Evolutionary conservation across 1,140 invertebrate genomes (phyloP).

Genomic region (Solenopsis fugax): DNA sequence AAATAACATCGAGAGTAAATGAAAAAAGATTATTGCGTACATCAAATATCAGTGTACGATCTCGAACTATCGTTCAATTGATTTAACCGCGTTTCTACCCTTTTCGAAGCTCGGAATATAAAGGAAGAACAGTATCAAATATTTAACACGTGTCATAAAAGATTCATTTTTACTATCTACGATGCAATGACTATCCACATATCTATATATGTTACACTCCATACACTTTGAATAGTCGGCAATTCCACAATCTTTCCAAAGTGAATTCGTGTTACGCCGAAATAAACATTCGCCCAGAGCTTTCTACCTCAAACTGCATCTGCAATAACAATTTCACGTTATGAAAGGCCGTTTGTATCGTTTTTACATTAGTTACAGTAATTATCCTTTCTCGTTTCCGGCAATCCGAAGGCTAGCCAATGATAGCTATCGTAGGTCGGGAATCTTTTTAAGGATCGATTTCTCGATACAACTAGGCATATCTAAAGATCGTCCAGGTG

Average conservation of each 20-base stretch:
- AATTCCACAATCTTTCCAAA: background rate
- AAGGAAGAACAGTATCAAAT: background rate
- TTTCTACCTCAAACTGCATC: background rate
- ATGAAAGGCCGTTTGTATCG: background rate
- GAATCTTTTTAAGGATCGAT: background rate
- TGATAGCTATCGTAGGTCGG: no score
- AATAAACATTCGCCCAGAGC: background rate
- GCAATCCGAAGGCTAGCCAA: background rate
- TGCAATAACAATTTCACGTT: background rate
- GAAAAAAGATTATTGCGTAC: no score
- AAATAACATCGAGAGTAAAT: background rate
- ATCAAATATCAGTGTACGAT: background rate
- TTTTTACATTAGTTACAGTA: background rate
- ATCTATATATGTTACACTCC: background rate
- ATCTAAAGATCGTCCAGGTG: slow-evolving; percentile 13
- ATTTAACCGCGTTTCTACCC: background rate
- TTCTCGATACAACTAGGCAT: background rate
- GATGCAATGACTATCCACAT: slow-evolving; percentile 10
- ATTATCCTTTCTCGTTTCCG: background rate
- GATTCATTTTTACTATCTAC: slow-evolving; percentile 21
- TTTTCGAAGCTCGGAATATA: background rate
- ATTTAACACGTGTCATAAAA: slow-evolving; percentile 17
- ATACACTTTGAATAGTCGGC: no score
- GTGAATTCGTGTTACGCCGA: background rate
- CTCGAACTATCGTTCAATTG: background rate